These are phyloP conservation scores for Acronicta alni DNA, from an alignment of 2,888 invertebrate species.

Conservation along the genomic window DNA sequence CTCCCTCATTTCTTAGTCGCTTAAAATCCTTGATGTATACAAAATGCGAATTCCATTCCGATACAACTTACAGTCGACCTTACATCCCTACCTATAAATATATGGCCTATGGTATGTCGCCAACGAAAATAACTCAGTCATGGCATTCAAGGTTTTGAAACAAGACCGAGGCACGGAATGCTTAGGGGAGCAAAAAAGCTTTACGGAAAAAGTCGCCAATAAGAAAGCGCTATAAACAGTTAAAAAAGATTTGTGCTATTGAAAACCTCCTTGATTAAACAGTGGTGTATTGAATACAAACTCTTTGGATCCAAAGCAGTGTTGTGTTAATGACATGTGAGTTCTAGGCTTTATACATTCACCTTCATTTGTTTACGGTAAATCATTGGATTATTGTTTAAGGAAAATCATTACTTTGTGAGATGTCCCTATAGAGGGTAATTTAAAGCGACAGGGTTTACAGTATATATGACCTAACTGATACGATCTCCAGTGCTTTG, in stretches of 20 bases:
- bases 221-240: constrained; percentile 5
- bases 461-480: constrained; percentile 2
- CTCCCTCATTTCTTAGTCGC: background rate
- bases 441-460: constrained; percentile 13
- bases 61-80: constrained; percentile 20
- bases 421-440: background rate
- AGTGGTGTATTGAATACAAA: constrained; percentile 10
- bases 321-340: constrained; percentile 26
- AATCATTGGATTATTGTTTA: background rate
- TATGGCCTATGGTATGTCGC: constrained; percentile 38
- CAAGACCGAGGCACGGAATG: constrained; percentile 32
- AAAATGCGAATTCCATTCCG: constrained; percentile 17
- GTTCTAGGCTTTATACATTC: constrained; percentile 22
- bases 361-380: constrained; percentile 9
- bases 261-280: background rate
- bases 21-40: constrained; percentile 1
- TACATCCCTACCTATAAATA: constrained; percentile 21
- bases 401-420: constrained; percentile 22
- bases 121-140: constrained; percentile 43
- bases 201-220: background rate
- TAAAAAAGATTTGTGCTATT: constrained; percentile 4
- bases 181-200: constrained; percentile 2
- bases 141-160: constrained; percentile 42
- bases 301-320: constrained; percentile 17
- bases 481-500: background rate